phyloP scores from a whole-genome alignment of 2,113 vertebrate species.

The Heliornis fulica region DNA sequence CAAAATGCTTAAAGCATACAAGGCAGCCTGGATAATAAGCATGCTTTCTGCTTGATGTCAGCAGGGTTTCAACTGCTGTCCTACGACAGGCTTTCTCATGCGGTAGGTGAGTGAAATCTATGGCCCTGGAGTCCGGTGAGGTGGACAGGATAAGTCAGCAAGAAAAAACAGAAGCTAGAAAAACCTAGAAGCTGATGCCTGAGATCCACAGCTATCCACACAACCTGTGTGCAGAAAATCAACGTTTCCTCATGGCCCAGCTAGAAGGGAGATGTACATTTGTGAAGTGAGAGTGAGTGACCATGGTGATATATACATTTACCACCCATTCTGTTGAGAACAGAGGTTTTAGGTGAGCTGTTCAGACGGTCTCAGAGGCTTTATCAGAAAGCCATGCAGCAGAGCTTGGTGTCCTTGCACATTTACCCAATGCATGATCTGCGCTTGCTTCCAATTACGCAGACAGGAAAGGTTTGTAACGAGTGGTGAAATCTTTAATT shows the following conservation, averaged over 20 bases:
- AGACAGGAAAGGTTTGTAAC: not conserved
- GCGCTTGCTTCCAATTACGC: not conserved
- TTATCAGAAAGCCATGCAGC: not conserved
- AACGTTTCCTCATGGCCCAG: not conserved
- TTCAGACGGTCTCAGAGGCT: not conserved
- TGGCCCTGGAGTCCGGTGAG: not conserved
- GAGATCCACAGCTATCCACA: not conserved
- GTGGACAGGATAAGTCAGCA: not conserved
- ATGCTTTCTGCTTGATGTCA: not conserved
- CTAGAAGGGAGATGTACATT: rapidly evolving
- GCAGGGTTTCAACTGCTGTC: not conserved
- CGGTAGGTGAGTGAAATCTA: not conserved
- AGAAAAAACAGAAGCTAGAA: not conserved
- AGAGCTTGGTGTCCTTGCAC: not conserved
- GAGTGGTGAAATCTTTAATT: not conserved
- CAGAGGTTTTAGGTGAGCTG: not conserved
- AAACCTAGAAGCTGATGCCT: not conserved
- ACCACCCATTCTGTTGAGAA: not conserved
- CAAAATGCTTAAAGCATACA: not conserved
- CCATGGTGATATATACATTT: not conserved
- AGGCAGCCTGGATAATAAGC: not conserved
- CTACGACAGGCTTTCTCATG: not conserved
- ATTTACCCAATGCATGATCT: rapidly evolving
- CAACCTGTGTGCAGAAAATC: not conserved
- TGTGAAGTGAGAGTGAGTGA: not conserved